phyloP scores from a whole-genome alignment of 2,888 invertebrate species.

The Thymelicus acteon region DNA sequence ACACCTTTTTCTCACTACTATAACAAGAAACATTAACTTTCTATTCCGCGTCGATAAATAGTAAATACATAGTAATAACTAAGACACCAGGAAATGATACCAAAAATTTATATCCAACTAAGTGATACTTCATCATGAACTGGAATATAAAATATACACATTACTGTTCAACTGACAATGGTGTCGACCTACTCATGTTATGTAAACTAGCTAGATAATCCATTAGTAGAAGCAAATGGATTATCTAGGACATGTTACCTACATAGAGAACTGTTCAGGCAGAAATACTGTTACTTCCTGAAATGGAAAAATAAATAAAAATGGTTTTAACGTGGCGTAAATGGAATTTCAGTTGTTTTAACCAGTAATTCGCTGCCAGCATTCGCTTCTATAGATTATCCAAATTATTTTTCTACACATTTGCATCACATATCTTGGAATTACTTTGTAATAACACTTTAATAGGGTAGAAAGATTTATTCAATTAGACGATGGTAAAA shows the following conservation, averaged over 20 bases:
- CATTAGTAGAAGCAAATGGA: slow-evolving; percentile 8
- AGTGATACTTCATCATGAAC: background rate
- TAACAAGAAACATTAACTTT: too few relatives aligned
- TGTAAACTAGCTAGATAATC: slow-evolving; percentile 13
- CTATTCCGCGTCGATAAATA: too few relatives aligned
- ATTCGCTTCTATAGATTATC: too few relatives aligned
- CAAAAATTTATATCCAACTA: background rate
- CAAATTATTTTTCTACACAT: too few relatives aligned
- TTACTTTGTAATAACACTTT: too few relatives aligned
- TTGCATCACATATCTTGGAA: too few relatives aligned
- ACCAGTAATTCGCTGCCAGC: too few relatives aligned
- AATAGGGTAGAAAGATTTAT: too few relatives aligned
- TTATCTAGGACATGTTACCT: slow-evolving; percentile 7
- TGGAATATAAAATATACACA: slow-evolving; percentile 1
- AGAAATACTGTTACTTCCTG: background rate
- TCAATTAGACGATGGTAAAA: background rate
- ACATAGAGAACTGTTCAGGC: slow-evolving; percentile 1
- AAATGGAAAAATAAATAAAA: background rate
- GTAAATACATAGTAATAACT: too few relatives aligned
- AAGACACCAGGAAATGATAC: background rate
- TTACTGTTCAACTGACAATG: slow-evolving; percentile 5
- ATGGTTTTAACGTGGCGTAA: too few relatives aligned
- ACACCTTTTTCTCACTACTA: too few relatives aligned
- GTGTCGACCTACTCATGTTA: slow-evolving; percentile 9
- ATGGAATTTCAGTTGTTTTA: too few relatives aligned